Percentiles rank a stretch among this genome's conserved stretches.
phyloP scores from a whole-genome alignment of 2,113 vertebrate species.

The Myanophis thanlyinensis region DNA sequence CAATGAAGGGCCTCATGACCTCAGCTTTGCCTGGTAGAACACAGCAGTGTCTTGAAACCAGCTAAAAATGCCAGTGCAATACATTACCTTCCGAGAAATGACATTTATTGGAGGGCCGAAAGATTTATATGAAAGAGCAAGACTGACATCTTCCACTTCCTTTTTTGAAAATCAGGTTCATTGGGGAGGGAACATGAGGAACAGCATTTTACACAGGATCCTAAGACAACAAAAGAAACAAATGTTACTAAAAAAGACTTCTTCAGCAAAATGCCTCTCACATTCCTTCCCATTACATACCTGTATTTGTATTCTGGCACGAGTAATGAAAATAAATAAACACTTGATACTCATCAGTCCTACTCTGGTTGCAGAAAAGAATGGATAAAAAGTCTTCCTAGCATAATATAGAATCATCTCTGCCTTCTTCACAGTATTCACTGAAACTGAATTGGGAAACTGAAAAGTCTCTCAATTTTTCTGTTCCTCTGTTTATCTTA shows the following conservation, averaged over 20 bases:
- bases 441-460: neutral
- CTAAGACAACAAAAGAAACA: neutral
- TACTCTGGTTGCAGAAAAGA: neutral
- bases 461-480: neutral
- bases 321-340: neutral
- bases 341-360: neutral
- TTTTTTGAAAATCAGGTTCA: neutral
- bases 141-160: conserved; percentile 15
- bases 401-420: neutral
- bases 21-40: conserved; percentile 50
- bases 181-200: neutral
- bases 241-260: neutral
- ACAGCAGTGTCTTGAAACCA: conserved; percentile 28
- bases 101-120: conserved; percentile 20
- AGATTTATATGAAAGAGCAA: conserved; percentile 35
- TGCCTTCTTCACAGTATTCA: neutral
- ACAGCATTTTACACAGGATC: neutral
- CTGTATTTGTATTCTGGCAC: neutral
- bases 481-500: neutral
- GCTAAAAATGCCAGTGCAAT: conserved; percentile 41
- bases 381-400: neutral
- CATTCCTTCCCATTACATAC: neutral
- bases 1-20: conserved; percentile 65
- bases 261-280: neutral
- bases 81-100: conserved; percentile 32